These are phyloP conservation scores for Nemurella pictetii DNA, from an alignment of 2,888 invertebrate genomes.

Conservation along the genomic window DNA sequence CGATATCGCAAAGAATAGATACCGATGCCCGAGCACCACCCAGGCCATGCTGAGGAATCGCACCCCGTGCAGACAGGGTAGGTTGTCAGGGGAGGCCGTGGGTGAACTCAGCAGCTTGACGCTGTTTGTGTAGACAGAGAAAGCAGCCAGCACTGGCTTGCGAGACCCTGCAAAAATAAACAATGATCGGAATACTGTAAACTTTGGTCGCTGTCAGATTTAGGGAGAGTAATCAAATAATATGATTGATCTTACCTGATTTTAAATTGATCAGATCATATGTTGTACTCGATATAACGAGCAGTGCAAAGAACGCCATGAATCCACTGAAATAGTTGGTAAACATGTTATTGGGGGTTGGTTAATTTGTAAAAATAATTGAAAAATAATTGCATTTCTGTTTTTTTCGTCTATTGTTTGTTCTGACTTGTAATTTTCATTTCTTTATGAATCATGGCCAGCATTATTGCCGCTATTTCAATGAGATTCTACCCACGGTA, in stretches of 20 bases:
- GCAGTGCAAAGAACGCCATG: slow-evolving; percentile 35
- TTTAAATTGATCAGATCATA: slow-evolving; percentile 42
- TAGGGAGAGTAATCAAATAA: neutral
- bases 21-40: slow-evolving; percentile 56
- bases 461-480: no score
- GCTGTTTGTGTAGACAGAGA: slow-evolving; percentile 52
- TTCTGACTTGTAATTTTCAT: no score
- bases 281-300: slow-evolving; percentile 44
- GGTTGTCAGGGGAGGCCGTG: slow-evolving; percentile 44
- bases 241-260: neutral
- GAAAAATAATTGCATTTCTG: no score
- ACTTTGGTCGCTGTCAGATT: neutral
- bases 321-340: slow-evolving; percentile 44
- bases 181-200: neutral
- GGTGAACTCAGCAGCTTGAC: slow-evolving; percentile 49
- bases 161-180: slow-evolving; percentile 23
- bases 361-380: no score
- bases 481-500: no score
- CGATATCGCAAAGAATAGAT: slow-evolving; percentile 49
- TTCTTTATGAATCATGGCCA: no score
- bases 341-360: no score
- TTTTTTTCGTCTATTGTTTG: no score
- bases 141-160: slow-evolving; percentile 46
- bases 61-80: slow-evolving; percentile 56
- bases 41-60: slow-evolving; percentile 56